phyloP scores from a whole-genome alignment of 2,797 vertebrate genomes.

The Poliocrania exsul region DNA sequence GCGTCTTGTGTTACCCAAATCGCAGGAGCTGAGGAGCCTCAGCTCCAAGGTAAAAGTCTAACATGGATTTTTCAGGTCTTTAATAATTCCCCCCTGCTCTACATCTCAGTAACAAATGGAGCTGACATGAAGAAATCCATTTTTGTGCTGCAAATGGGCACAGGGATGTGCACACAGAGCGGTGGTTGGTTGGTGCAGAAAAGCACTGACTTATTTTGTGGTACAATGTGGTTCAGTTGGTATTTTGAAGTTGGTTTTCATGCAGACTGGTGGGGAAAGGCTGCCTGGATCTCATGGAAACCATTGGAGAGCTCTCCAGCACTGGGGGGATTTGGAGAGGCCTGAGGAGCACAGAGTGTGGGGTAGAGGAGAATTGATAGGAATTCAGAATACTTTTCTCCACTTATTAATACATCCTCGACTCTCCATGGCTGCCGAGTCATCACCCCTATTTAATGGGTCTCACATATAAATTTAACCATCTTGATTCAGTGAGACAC shows the following conservation, averaged over 20 bases:
- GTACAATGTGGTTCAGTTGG: neutral
- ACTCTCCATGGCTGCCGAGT: neutral
- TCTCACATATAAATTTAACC: neutral
- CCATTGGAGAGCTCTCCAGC: neutral
- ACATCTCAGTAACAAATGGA: neutral
- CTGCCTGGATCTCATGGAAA: neutral
- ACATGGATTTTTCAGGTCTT: constrained; percentile 26
- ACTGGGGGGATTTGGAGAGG: neutral
- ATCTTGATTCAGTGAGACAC: neutral
- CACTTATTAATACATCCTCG: rapidly evolving
- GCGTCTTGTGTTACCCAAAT: neutral
- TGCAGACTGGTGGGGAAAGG: neutral
- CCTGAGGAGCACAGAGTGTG: neutral
- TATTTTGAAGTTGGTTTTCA: neutral
- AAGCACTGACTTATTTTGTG: rapidly evolving
- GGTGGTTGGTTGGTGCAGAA: neutral
- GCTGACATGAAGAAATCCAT: neutral
- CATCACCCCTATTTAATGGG: neutral
- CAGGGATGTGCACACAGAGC: neutral
- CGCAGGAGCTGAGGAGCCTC: neutral
- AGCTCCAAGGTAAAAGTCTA: neutral
- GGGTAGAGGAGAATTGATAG: rapidly evolving
- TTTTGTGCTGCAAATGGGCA: neutral
- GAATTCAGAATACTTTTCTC: neutral
- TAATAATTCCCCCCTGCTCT: neutral